A percentile compares a stretch with the other conserved stretches of the same genome.
These are phyloP conservation scores for Rhabdophis nuchalis DNA, from an alignment of 2,797 vertebrate species.

Conservation along the genomic window DNA sequence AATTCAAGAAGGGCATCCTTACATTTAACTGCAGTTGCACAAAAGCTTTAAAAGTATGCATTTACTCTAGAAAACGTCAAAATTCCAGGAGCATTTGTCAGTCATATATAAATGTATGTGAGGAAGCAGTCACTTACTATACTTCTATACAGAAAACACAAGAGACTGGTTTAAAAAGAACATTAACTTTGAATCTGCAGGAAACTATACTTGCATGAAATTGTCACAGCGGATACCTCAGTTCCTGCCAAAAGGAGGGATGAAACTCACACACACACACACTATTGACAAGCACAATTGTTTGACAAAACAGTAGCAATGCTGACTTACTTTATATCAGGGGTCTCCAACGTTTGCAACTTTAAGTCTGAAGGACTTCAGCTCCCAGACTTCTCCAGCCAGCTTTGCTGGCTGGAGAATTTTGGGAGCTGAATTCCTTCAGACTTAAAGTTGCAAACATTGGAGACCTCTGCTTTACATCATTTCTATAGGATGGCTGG, in stretches of 20 bases:
- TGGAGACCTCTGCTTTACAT: no score
- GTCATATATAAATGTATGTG: neutral
- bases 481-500: neutral
- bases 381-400: no score
- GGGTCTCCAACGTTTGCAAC: no score
- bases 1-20: neutral
- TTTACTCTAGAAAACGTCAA: neutral
- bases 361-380: no score
- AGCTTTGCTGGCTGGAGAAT: no score
- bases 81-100: neutral
- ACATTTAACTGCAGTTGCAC: neutral
- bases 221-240: neutral
- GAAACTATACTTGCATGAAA: neutral
- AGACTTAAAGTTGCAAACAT: no score
- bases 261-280: rapidly evolving
- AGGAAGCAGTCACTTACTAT: neutral
- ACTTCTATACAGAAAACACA: neutral
- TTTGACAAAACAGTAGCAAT: neutral
- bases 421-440: no score
- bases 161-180: neutral
- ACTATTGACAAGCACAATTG: neutral
- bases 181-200: neutral
- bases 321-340: neutral
- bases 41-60: neutral
- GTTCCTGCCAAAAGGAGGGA: neutral